Base-by-base conservation (phyloP, 2,888 invertebrate genomes). In the Caenorhabditis virilis region DNA sequence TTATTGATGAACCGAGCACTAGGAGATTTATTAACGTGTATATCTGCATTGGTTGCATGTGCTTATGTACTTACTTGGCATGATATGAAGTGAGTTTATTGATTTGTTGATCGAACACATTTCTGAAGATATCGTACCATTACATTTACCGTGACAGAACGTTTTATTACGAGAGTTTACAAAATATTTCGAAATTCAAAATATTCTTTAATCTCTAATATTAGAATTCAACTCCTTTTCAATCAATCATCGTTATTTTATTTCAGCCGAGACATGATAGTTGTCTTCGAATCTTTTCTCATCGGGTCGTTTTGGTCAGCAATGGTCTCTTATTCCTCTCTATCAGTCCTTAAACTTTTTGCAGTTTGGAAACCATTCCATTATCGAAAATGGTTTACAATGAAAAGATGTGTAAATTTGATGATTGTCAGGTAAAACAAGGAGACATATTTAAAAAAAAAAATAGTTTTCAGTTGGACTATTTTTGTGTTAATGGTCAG, bases 1-100 rank as follows among this genome's bases (percentile, higher is more conserved):
- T 63, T 82, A 22, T 70, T 82, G 23, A 50, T 82, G 49, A 82
- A 82, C 55, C 74, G 82, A 23, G 71, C 82, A 25, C 61, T 80
- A 42, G 82, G 82, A 26, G 82, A 82, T 50, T 30, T 80, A 3
- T 65, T 79, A 35, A 72, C 78, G 6, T 78, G 78, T 56, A 26
- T 66, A 13, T 62, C 70, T 5, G 76, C 77, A 5, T 41, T 79
- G 15, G 53, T 71, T 13, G 61, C 62, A 1, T 66, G 70, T 58
- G 49, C 30, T 15, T 82, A 82, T 46, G 74, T 77, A 26, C 46
- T 79, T 13, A 51, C 59, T 15, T 66, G 67, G 36, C 73, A 68
- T 36, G 72, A 77, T 38, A 70, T 79, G 22, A 78, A 77, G 82
- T 81, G 42, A 71, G 76, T 70, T 20, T 22, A n/a, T 20, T 20